A percentile compares a stretch with the other conserved stretches of the same genome.
phyloP scores from a whole-genome alignment of 2,797 vertebrate species.

The Enteromius trimaculatus region DNA sequence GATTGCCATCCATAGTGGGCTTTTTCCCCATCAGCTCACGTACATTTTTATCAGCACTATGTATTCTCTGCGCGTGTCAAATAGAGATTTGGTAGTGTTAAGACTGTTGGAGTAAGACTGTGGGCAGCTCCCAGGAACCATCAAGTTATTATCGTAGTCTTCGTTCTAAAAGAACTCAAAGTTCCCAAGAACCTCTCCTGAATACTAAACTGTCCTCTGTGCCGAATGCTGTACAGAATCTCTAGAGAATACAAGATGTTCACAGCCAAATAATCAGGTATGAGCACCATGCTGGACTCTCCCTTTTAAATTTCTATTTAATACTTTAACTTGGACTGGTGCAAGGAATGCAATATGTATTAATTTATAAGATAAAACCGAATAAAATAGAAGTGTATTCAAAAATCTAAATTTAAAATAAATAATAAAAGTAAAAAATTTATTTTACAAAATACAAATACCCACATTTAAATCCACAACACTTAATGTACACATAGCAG shows the following conservation, averaged over 20 bases:
- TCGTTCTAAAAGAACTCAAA: constrained; percentile 35
- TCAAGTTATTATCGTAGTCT: constrained; percentile 17
- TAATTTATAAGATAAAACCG: neutral
- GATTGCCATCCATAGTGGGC: constrained; percentile 26
- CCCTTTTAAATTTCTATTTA: neutral
- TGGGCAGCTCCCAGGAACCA: constrained; percentile 31
- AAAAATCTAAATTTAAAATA: no score
- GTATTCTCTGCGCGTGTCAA: constrained; percentile 25
- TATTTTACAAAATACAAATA: neutral
- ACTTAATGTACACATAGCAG: no score
- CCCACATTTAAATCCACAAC: no score
- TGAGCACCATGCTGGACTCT: neutral
- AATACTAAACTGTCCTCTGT: constrained; percentile 27
- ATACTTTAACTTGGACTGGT: neutral
- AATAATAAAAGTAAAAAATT: neutral
- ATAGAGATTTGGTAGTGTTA: constrained; percentile 15
- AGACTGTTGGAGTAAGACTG: constrained; percentile 18
- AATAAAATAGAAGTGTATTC: neutral
- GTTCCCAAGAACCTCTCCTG: constrained; percentile 21
- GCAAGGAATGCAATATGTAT: neutral
- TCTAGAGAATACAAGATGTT: neutral
- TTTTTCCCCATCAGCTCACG: constrained; percentile 32
- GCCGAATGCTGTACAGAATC: neutral
- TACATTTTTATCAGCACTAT: constrained; percentile 23
- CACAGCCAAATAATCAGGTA: neutral